Base-by-base conservation (phyloP, 2,113 vertebrate genomes). In the Corvus moneduloides region DNA sequence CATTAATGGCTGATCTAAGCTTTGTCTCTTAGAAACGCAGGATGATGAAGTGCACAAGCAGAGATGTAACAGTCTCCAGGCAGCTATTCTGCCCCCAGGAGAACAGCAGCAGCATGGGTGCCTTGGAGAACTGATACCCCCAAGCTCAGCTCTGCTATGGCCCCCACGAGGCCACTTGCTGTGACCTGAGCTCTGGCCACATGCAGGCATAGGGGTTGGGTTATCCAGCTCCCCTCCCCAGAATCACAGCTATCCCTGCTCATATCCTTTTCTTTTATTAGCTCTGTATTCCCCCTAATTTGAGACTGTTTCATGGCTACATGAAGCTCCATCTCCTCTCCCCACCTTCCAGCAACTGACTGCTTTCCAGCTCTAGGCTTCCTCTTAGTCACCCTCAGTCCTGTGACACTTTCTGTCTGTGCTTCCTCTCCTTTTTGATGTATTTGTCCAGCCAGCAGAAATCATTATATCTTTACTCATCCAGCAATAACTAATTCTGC, bases 191-290 rank as follows among this genome's bases (percentile, higher is more conserved):
- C n/a, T 73, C 85, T 39, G 43, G 55, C 15, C 43, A 51, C 6
- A 28, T 4, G 13, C 32, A 68, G 54, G 16, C 3, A 2, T 1
- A 54, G 22, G 2, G 2, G 7, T 9, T 59, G 7, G 24, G n/a
- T 37, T 35, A 56, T 44, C 32, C 51, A 81, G 48, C 35, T 86
- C 12, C 23, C 2, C 23, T 51, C 30, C 32, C 18, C 30, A 55
- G n/a, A 35, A 69, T 55, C 79, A 59, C 51, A 84, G 30, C 43
- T 63, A 30, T 23, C 16, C 37, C 56, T 58, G 26, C 8, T 49
- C 55, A 23, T 32, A 85, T 12, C 9, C 8, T 56, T 83, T 76
- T 63, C 26, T 76, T 91, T 51, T 5, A 26, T 17, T 55, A 88
- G 10, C 9, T 68, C 51, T 48, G 8, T 67, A 33, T 86, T 77